Evolutionary conservation across 1,140 invertebrate genomes (phyloP).

Genomic region (Mya arenaria): DNA sequence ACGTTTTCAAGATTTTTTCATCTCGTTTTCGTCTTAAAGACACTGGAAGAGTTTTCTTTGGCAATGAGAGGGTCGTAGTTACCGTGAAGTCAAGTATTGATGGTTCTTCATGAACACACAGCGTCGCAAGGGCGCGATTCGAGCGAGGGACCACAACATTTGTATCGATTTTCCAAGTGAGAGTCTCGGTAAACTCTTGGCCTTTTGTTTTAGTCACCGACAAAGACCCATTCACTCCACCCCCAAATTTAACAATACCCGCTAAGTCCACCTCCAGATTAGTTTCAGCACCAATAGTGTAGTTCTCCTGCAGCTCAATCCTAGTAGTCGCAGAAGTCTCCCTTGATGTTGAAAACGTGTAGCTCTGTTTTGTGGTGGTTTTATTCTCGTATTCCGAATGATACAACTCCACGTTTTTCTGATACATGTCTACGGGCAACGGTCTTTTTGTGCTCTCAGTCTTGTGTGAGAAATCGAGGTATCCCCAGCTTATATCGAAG

Average conservation of each 20-base stretch:
- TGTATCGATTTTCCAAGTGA: constrained; percentile 48
- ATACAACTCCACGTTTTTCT: constrained; percentile 39
- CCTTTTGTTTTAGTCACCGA: constrained; percentile 52
- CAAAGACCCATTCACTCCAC: neutral
- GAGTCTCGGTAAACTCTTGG: constrained; percentile 26
- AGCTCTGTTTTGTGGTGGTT: constrained; percentile 17
- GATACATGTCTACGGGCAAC: neutral
- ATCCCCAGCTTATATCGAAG: constrained; percentile 54
- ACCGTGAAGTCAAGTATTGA: constrained; percentile 24
- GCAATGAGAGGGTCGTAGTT: constrained; percentile 35
- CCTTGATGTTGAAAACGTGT: constrained; percentile 33
- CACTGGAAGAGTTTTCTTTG: constrained; percentile 9
- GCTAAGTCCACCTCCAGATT: constrained; percentile 43
- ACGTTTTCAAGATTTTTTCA: constrained; percentile 14
- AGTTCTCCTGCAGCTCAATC: constrained; percentile 55
- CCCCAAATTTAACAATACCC: constrained; percentile 42
- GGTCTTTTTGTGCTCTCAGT: neutral
- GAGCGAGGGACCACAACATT: constrained; percentile 31
- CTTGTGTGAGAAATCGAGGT: constrained; percentile 42
- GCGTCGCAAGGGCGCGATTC: constrained; percentile 28
- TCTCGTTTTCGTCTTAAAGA: constrained; percentile 28
- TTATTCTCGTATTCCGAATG: constrained; percentile 50
- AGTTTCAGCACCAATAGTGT: constrained; percentile 44
- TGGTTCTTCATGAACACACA: constrained; percentile 34
- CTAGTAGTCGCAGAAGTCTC: constrained; percentile 28